Evolutionary conservation across 2,888 invertebrate species (phyloP), one percentile per base, ranked within the genome.

Genomic region (Aleiodes leptofemur): DNA sequence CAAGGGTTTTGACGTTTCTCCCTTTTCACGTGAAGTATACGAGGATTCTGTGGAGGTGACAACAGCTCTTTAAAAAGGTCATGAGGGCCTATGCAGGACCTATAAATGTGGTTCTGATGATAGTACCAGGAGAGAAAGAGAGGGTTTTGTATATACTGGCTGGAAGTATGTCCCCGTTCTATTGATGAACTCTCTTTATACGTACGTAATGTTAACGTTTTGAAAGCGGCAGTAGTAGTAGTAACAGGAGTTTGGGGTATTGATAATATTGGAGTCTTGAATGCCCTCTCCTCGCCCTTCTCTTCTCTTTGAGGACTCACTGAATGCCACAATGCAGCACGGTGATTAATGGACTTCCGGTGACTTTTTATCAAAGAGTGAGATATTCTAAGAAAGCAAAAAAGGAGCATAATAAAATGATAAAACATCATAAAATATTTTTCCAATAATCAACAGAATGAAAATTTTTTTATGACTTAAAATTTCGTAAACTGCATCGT

Each of bases 141-240:
- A 76, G 70, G 75, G 80, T 79, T 79, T 78, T 77, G 80, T 78
- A 79, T 81, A 79, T 80, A 79, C 78, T 82, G 81, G 69, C 11
- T 43, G 43, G 43, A 7, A 31, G 56, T 56, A 29, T 14, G 14
- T 56, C 56, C 7, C 29, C 78, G 75, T 78, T 71, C 84, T 83
- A 84, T 85, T 83, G 85, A 85, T 83, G 82, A 84, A 82, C 82
- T 77, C 80, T 79, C 80, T 81, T 81, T 80, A 78, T 79, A 78
- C 78, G 78, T 76, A 78, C 79, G 76, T 78, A 61, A 61, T 61
- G 61, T 61, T 61, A 61, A 61, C 61, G 61, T 61, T 61, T 38
- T 38, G 61, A 61, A 79, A 80, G 83, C 81, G 78, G 81, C 77
- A 80, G 81, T 79, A 77, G 56, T 23, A 23, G 71, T 31, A 16